Base-by-base conservation (phyloP, 2,888 invertebrate species). In the Podotricha telesiphe region DNA sequence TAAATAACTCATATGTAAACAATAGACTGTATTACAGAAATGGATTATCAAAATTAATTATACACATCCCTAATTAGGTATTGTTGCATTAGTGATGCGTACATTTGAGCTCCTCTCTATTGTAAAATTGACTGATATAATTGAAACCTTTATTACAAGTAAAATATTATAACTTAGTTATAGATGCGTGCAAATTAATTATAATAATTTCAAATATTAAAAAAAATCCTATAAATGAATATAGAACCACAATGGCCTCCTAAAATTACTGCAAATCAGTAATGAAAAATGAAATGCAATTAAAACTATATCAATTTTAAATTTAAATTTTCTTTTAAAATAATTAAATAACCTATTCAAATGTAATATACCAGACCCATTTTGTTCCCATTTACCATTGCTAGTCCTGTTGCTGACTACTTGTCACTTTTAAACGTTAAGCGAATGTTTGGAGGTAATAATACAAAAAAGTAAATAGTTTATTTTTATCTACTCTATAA, bases 11-110 rank as follows among this genome's bases (percentile, higher is more conserved):
- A n/a, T 7, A n/a, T 15, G 20, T 55, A 58, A 59, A 73, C 61
- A 68, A 64, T 53, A 64, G 56, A 68, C 64, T 71, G 68, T 62
- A 34, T 66, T 64, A 68, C 69, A 34, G 62, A 66, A 73, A 76
- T 73, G 69, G 70, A 65, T 70, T 72, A 74, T 75, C 75, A 74
- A 76, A 73, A 73, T 75, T 72, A 28, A 74, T 69, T 70, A 66
- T 37, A 75, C 55, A 47, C 66, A 51, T 63, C 67, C 37, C 64
- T 68, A 71, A 71, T 71, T 70, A 73, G 65, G 63, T 68, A 69
- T 65, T 68, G 71, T 65, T 68, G 71, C 20, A 20, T 69, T 65
- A 65, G 42, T 28, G 56, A 45, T 47, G 28, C 10, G 47, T 47
- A 20, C 22, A n/a, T 47, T 28, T 65, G 47, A 61, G 19, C 40